A percentile compares a stretch with the other conserved stretches of the same genome.
Evolutionary conservation across 2,113 vertebrate species (phyloP).

Genomic region (Centropristis striata): DNA sequence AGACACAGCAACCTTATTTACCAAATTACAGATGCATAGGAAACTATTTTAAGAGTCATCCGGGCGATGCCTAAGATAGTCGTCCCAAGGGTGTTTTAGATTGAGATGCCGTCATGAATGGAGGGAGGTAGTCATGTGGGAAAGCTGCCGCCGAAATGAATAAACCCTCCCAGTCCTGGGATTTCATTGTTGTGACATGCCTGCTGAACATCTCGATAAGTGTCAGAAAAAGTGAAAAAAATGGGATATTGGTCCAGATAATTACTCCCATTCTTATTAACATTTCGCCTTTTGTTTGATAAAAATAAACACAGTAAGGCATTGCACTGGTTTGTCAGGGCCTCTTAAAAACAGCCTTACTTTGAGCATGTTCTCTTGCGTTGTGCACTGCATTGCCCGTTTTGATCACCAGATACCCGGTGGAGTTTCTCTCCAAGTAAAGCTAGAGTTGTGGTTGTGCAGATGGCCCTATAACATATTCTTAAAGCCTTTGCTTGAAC

Average conservation of each 20-base stretch:
- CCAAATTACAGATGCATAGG: conserved; percentile 29
- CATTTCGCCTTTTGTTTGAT: not conserved
- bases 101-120: conserved; percentile 10
- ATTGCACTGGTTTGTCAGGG: too few species aligned
- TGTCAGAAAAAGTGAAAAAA: not conserved
- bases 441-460: too few species aligned
- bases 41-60: conserved; percentile 24
- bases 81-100: conserved; percentile 33
- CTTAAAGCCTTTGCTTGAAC: too few species aligned
- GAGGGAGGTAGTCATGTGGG: conserved; percentile 11
- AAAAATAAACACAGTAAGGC: not conserved
- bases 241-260: not conserved
- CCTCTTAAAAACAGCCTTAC: too few species aligned
- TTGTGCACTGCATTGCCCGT: too few species aligned
- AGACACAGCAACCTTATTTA: conserved; percentile 13
- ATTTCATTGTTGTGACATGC: conserved; percentile 18
- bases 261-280: conserved; percentile 6
- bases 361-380: too few species aligned
- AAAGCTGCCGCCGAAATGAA: conserved; percentile 3
- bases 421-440: too few species aligned
- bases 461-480: too few species aligned
- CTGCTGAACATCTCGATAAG: conserved; percentile 5
- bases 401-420: too few species aligned
- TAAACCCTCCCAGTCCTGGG: conserved; percentile 14
- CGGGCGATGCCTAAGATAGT: not conserved